A percentile compares a stretch with the other conserved stretches of the same genome.
phyloP scores from a whole-genome alignment of 2,888 invertebrate genomes.

The Drosophila mimica region DNA sequence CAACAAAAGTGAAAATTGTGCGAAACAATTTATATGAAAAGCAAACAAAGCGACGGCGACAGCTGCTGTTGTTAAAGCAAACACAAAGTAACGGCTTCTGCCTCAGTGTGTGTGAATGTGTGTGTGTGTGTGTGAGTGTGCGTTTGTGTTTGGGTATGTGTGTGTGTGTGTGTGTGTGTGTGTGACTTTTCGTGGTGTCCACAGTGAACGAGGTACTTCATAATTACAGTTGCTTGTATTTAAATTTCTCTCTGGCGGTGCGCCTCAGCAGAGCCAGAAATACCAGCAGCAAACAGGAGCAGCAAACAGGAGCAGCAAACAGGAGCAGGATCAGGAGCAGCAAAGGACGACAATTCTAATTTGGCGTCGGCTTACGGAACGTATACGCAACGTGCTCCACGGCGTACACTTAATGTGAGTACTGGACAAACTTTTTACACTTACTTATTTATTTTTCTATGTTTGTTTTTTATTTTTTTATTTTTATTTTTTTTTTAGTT shows the following conservation, averaged over 20 bases:
- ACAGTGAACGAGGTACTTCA: constrained; percentile 63
- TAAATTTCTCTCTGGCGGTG: constrained; percentile 63
- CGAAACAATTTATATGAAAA: constrained; percentile 70
- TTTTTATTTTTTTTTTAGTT: not conserved
- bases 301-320: constrained; percentile 2
- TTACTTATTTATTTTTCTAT: constrained; percentile 19
- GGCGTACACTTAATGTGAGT: constrained; percentile 66
- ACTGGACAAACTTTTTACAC: constrained; percentile 45
- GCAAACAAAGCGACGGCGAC: constrained; percentile 55
- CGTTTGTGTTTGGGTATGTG: not conserved
- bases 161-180: constrained; percentile 24
- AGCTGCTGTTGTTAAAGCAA: constrained; percentile 75
- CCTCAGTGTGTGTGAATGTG: constrained; percentile 1
- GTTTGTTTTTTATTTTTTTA: not conserved
- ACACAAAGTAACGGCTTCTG: constrained; percentile 67
- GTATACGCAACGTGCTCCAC: constrained; percentile 41
- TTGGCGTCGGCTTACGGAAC: constrained; percentile 33
- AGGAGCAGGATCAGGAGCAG: constrained; percentile 1
- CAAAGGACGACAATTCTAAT: constrained; percentile 43
- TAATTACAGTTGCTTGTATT: constrained; percentile 71
- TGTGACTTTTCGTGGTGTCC: constrained; percentile 68
- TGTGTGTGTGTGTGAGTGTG: constrained; percentile 2
- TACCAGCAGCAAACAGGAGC: not conserved
- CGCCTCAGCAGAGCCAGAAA: constrained; percentile 15
- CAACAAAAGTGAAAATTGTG: constrained; percentile 53